phyloP scores from a whole-genome alignment of 2,888 invertebrate species.

The Pemphredon lugubris region DNA sequence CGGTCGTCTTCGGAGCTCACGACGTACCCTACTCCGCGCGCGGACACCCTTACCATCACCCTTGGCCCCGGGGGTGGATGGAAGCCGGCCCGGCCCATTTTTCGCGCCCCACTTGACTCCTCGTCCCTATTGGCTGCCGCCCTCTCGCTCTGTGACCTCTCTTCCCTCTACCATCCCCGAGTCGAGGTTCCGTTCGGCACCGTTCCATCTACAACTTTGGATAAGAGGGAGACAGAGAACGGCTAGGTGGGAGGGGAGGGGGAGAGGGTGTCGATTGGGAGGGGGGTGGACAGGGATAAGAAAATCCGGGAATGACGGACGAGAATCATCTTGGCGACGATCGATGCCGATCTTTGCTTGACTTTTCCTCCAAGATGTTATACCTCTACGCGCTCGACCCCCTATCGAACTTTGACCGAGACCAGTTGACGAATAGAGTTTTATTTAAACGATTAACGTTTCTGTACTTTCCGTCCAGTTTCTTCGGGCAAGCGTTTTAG shows the following conservation, averaged over 20 bases:
- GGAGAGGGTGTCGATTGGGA: conserved; percentile 8
- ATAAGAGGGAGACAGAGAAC: neutral
- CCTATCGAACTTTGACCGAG: no score
- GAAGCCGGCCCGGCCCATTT: conserved; percentile 78
- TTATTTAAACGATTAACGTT: no score
- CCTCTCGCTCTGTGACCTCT: conserved; percentile 75
- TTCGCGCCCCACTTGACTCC: conserved; percentile 79
- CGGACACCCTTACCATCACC: conserved; percentile 74
- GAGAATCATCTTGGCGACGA: no score
- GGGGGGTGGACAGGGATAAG: conserved; percentile 47
- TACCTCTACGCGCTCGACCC: no score
- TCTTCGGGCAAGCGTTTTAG: no score
- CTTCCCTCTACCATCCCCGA: conserved; percentile 68
- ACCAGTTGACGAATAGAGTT: no score
- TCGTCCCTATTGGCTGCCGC: conserved; percentile 77
- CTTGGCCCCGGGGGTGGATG: conserved; percentile 74
- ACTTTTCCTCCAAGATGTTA: no score
- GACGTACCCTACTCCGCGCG: conserved; percentile 72
- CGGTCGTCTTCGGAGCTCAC: conserved; percentile 73
- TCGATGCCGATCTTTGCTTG: no score
- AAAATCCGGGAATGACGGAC: no score
- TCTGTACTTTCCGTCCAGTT: no score
- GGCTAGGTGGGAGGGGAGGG: neutral
- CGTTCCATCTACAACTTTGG: no score
- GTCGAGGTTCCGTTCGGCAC: no score